Evolutionary conservation across 2,797 vertebrate species (phyloP).

Genomic region (Cebuella pygmaea): DNA sequence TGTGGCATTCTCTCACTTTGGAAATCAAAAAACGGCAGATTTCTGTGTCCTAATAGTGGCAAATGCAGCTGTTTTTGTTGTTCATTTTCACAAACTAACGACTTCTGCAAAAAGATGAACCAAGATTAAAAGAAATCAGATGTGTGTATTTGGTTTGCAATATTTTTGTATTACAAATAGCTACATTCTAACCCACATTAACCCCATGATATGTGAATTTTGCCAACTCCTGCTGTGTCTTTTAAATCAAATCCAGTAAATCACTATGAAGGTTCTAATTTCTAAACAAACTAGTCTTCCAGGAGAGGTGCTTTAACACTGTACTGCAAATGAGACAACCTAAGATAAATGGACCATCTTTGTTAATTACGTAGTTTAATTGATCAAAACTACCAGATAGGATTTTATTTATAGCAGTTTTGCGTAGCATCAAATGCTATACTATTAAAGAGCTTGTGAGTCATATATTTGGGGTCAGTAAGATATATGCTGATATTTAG

Average conservation of each 20-base stretch:
- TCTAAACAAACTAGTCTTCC: conserved; percentile 84
- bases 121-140: conserved; percentile 90
- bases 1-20: not conserved
- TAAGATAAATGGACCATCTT: conserved; percentile 82
- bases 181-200: conserved; percentile 89
- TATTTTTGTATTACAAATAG: conserved; percentile 88
- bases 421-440: conserved; percentile 66
- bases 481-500: conserved; percentile 61
- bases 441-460: conserved; percentile 60
- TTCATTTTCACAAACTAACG: conserved; percentile 81
- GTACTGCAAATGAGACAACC: conserved; percentile 75
- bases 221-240: conserved; percentile 87
- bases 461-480: conserved; percentile 51
- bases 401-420: conserved; percentile 77
- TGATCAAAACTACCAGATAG: conserved; percentile 80
- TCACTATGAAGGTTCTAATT: conserved; percentile 84
- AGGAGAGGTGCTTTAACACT: conserved; percentile 78
- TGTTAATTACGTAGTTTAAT: conserved; percentile 83
- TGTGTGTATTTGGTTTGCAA: conserved; percentile 88
- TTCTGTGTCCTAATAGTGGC: conserved; percentile 56
- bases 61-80: conserved; percentile 75
- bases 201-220: conserved; percentile 86
- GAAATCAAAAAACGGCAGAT: conserved; percentile 60
- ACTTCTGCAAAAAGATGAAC: conserved; percentile 86
- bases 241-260: conserved; percentile 87